Percentiles rank a stretch among this genome's conserved stretches.
These are phyloP conservation scores for Dryocosmus kuriphilus DNA, from an alignment of 2,888 invertebrate genomes.

Conservation along the genomic window DNA sequence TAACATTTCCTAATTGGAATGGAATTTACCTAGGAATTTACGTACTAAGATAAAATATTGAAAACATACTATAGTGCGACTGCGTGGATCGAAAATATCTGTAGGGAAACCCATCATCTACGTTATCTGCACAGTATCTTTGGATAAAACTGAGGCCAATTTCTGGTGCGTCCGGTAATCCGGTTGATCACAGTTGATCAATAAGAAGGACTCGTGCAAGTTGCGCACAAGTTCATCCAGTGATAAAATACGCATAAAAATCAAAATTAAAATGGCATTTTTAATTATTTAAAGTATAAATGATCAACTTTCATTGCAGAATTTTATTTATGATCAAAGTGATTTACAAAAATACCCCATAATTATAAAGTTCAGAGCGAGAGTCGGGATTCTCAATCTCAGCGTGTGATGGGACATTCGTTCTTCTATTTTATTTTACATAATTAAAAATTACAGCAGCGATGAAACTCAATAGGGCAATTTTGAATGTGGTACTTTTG, in stretches of 20 bases:
- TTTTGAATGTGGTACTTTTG: neutral
- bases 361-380: neutral
- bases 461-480: neutral
- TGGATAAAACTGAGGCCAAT: neutral
- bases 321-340: neutral
- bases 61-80: neutral
- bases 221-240: neutral
- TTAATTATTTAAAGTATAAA: neutral
- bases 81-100: neutral
- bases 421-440: neutral
- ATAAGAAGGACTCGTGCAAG: neutral
- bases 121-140: neutral
- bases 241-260: neutral
- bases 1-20: too few relatives aligned
- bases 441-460: neutral
- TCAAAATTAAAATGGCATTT: neutral
- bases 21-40: too few relatives aligned
- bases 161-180: neutral
- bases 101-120: neutral
- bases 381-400: neutral
- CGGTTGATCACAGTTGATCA: conserved; percentile 16
- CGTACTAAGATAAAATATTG: too few relatives aligned
- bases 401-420: neutral
- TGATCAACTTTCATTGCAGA: neutral
- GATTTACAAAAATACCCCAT: neutral